Conservation (phyloP, 2,113 vertebrate genomes). For the Anguilla japonica region DNA sequence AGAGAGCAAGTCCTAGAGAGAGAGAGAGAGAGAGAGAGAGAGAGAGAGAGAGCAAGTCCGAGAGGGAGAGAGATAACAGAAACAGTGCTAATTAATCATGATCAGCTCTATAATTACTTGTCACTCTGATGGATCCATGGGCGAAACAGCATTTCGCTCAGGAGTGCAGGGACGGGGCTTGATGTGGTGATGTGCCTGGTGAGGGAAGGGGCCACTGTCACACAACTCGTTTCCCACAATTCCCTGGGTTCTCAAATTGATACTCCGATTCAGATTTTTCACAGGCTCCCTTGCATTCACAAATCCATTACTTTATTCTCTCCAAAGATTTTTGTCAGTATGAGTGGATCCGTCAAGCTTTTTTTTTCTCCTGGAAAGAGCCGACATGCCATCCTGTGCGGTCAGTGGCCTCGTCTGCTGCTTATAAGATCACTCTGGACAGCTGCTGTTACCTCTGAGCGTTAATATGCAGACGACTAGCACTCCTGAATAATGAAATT, state of each 20-base stretch:
- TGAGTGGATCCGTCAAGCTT: not conserved
- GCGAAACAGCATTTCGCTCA: not conserved
- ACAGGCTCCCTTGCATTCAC: not conserved
- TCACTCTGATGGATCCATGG: not conserved
- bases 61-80: not conserved
- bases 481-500: not conserved
- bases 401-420: not conserved
- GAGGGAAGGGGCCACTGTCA: not conserved
- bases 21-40: too few relatives aligned
- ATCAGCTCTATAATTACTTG: not conserved
- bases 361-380: not conserved
- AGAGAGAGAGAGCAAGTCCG: too few relatives aligned
- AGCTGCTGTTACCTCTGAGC: not conserved
- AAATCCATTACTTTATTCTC: not conserved
- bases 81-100: not conserved
- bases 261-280: not conserved
- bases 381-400: not conserved
- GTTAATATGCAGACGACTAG: not conserved
- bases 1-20: too few relatives aligned
- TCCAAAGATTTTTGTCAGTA: too few relatives aligned
- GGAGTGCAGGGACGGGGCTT: not conserved
- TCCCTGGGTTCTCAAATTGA: not conserved
- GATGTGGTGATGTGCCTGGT: not conserved
- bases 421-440: not conserved
- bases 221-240: not conserved